Evolutionary conservation across 2,888 invertebrate species (phyloP), one percentile per base, ranked within the genome.

Genomic region (Xylocampa areola): DNA sequence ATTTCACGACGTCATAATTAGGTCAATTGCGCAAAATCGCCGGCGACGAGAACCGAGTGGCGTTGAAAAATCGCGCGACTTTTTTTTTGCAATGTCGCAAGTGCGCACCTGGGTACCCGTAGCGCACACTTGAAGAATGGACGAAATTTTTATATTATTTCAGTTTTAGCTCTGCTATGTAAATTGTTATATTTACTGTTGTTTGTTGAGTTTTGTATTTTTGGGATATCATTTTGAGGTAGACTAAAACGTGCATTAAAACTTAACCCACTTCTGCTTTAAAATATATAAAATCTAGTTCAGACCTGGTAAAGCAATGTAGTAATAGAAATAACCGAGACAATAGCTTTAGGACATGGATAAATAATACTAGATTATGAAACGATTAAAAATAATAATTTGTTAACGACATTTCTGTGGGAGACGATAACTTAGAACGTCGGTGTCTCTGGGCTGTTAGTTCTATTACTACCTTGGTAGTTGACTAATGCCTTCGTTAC

Each of bases 21-120:
- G 81, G 81, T 79, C 79, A 80, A 81, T 78, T 77, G 80, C 66
- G 55, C 59, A 64, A 80, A 79, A 78, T 74, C 70, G 66, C 55
- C 57, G 48, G 52, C 54, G 53, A 44, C 44, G 57, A 39, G 47
- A 48, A 70, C n/a, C 64, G 65, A 59, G 68, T 54, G 59, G 41
- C 45, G 55, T 71, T 68, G 75, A 71, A 71, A 71, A 61, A 59
- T 73, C 69, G 59, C 13, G 43, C 53, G 58, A 64, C 40, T 49
- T 61, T 77, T 66, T 70, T 45, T 36, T 7, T 37, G 41, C 21
- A 23, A 43, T 47, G 45, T 53, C 37, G 53, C 51, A 40, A 61
- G 53, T 47, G 43, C 37, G 49, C 63, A 59, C 61, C 58, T 51
- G 53, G 27, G 47, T 16, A 19, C 62, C 39, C 17, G 33, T 16